A percentile compares a stretch with the other conserved stretches of the same genome.
phyloP scores from a whole-genome alignment of 2,888 invertebrate genomes.

The Pinctada fucata region DNA sequence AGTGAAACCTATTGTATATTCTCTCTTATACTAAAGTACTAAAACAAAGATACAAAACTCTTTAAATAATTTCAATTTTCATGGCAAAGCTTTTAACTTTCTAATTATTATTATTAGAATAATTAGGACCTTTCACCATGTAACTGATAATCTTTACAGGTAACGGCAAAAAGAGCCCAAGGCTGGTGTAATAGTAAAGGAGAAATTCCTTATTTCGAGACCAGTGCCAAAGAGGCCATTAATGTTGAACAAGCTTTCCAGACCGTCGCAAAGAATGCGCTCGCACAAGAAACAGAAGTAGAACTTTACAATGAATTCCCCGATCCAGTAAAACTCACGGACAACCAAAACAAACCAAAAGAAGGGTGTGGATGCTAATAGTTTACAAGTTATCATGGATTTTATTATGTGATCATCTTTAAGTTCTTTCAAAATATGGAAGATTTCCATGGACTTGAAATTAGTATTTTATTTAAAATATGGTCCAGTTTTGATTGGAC shows the following conservation, averaged over 20 bases:
- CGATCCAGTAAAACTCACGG: conserved; percentile 86
- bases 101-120: too few relatives aligned
- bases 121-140: too few relatives aligned
- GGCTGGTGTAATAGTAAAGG: conserved; percentile 99
- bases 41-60: too few relatives aligned
- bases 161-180: conserved; percentile 82
- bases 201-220: conserved; percentile 99
- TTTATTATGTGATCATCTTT: neutral
- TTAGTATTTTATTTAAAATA: too few relatives aligned
- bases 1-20: too few relatives aligned
- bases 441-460: too few relatives aligned
- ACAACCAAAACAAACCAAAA: conserved; percentile 66
- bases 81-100: too few relatives aligned
- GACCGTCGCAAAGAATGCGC: conserved; percentile 97
- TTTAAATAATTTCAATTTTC: too few relatives aligned
- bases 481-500: too few relatives aligned
- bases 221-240: conserved; percentile 98
- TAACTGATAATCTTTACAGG: conserved; percentile 60
- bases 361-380: conserved; percentile 69
- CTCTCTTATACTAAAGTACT: too few relatives aligned
- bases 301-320: conserved; percentile 98
- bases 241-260: conserved; percentile 99
- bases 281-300: conserved; percentile 88
- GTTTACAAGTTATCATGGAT: conserved; percentile 3
- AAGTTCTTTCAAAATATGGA: neutral